Percentiles rank a stretch among this genome's conserved stretches.
These are phyloP conservation scores for Nyctibius grandis DNA, from an alignment of 2,797 vertebrate genomes.

Conservation along the genomic window DNA sequence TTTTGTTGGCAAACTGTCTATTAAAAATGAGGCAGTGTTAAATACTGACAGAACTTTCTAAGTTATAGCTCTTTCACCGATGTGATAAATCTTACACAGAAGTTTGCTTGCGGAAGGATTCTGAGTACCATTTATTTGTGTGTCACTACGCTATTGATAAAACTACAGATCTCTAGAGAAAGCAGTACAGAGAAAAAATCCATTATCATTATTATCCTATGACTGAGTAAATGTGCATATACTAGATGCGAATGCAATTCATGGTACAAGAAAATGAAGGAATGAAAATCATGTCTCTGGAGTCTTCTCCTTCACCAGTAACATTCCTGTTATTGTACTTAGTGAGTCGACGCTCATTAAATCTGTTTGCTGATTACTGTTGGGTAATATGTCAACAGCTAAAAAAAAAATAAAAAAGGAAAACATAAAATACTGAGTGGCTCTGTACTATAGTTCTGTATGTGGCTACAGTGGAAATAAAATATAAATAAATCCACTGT, in stretches of 20 bases:
- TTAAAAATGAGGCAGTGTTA: conserved; percentile 43
- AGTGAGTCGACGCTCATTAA: conserved; percentile 32
- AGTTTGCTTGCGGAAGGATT: conserved; percentile 54
- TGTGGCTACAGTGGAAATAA: neutral
- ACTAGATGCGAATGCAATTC: conserved; percentile 34
- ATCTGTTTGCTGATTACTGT: conserved; percentile 47
- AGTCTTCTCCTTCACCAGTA: conserved; percentile 29
- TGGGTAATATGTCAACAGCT: conserved; percentile 26
- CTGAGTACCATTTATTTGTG: conserved; percentile 53
- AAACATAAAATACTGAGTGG: neutral
- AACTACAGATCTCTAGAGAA: conserved; percentile 41
- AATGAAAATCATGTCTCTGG: neutral
- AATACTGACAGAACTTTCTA: conserved; percentile 36
- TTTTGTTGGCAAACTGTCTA: neutral
- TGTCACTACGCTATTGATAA: conserved; percentile 45
- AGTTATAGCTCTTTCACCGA: conserved; percentile 32
- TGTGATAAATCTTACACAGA: conserved; percentile 47
- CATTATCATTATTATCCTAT: conserved; percentile 37
- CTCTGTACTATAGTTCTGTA: neutral
- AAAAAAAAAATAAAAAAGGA: neutral
- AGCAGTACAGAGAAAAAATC: conserved; percentile 23
- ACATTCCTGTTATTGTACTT: conserved; percentile 8
- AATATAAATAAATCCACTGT: neutral
- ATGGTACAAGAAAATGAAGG: conserved; percentile 37
- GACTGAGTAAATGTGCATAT: conserved; percentile 46